Conservation (phyloP, 2,113 vertebrate species). For the Sebastes fasciatus region DNA sequence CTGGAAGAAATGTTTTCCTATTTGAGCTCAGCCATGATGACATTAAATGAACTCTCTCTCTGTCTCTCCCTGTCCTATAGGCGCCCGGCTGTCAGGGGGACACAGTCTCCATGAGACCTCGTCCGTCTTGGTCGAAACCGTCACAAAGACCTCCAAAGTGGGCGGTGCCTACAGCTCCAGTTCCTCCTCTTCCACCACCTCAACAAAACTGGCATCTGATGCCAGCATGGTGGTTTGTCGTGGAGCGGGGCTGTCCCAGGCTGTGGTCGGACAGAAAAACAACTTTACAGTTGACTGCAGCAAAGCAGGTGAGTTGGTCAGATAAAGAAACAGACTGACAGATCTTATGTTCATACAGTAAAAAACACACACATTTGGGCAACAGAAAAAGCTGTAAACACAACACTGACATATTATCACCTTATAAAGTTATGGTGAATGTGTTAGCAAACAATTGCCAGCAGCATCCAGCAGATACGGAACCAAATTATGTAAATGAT, state of each 20-base stretch:
- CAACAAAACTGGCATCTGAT: conserved; percentile 89
- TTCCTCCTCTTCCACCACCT: conserved; percentile 76
- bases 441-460: conserved; percentile 2
- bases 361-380: background rate
- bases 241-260: conserved; percentile 89
- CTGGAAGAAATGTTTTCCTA: conserved; percentile 20
- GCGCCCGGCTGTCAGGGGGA: conserved; percentile 91
- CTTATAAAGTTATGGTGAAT: background rate
- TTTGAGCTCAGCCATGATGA: conserved; percentile 24
- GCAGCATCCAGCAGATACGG: background rate
- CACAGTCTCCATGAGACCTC: conserved; percentile 98
- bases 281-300: conserved; percentile 95
- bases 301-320: conserved; percentile 89
- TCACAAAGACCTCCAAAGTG: conserved; percentile 89
- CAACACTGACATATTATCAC: background rate
- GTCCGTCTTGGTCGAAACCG: conserved; percentile 93
- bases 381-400: conserved; percentile 6
- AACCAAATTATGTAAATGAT: no score
- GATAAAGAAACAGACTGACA: background rate
- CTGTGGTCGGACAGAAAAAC: conserved; percentile 93
- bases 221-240: conserved; percentile 94
- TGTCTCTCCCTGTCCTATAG: conserved; percentile 70
- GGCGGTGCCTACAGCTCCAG: conserved; percentile 87
- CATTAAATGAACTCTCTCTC: conserved; percentile 37
- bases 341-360: background rate